A percentile compares a stretch with the other conserved stretches of the same genome.
These are phyloP conservation scores for Galagoides demidoff DNA, from an alignment of 2,797 vertebrate genomes.

Conservation along the genomic window DNA sequence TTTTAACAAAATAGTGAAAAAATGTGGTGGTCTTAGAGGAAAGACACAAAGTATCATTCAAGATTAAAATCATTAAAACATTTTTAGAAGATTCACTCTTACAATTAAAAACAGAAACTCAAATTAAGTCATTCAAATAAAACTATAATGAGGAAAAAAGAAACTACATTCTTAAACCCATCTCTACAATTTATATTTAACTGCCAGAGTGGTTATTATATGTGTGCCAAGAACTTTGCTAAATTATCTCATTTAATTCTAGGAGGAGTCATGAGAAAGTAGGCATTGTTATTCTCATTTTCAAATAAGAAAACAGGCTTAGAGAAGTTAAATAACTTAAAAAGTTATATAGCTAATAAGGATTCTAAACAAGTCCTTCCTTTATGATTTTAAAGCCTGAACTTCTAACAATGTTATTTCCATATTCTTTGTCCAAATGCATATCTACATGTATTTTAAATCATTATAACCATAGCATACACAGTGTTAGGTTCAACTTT, in stretches of 20 bases:
- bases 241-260: slow-evolving; percentile 53
- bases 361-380: neutral
- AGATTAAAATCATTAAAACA: slow-evolving; percentile 37
- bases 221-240: neutral
- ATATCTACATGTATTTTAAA: neutral
- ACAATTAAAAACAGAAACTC: slow-evolving; percentile 27
- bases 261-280: neutral
- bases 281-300: neutral
- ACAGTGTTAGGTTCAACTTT: neutral
- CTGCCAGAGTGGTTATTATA: neutral
- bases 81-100: slow-evolving; percentile 54
- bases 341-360: neutral
- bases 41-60: slow-evolving; percentile 31
- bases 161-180: slow-evolving; percentile 1
- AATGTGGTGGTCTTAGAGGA: neutral
- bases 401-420: neutral
- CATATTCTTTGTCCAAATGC: slow-evolving; percentile 18
- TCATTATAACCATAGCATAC: neutral
- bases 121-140: slow-evolving; percentile 40
- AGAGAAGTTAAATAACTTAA: neutral
- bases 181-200: neutral
- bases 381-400: slow-evolving; percentile 6
- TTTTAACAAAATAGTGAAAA: slow-evolving; percentile 59
- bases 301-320: slow-evolving; percentile 52
- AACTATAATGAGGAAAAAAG: neutral